These are phyloP conservation scores for Montipora capricornis DNA, from an alignment of 64 coral and sea anemone species.

Conservation along the genomic window DNA sequence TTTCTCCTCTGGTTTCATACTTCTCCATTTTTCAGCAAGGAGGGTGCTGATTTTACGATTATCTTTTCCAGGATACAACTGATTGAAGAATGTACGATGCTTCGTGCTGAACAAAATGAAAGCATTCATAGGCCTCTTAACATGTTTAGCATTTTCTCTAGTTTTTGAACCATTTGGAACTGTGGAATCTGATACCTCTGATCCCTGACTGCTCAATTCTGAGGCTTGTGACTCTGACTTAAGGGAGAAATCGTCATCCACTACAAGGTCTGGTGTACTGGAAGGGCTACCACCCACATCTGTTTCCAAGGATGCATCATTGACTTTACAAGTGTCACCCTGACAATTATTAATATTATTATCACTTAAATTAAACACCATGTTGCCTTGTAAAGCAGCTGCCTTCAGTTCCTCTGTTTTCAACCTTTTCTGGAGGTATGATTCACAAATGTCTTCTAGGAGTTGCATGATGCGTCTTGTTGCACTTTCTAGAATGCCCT, in stretches of 20 bases:
- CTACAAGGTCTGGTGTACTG: conserved; percentile 7
- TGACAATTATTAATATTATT: no score
- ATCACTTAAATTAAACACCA: not conserved
- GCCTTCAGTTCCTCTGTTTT: conserved; percentile 12
- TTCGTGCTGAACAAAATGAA: conserved; percentile 54
- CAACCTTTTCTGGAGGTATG: conserved; percentile 37
- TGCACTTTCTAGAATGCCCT: conserved; percentile 47
- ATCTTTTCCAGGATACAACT: conserved; percentile 54
- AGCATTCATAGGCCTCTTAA: conserved; percentile 78
- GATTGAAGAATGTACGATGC: conserved; percentile 42
- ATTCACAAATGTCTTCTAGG: conserved; percentile 27
- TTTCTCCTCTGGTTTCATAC: conserved; percentile 55
- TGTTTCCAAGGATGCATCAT: not conserved
- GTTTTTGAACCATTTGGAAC: not conserved
- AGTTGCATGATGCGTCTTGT: conserved; percentile 51
- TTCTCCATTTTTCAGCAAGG: conserved; percentile 58
- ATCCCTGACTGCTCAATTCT: conserved; percentile 26
- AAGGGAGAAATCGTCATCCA: not conserved
- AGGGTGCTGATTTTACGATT: conserved; percentile 64
- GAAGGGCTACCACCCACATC: not conserved
- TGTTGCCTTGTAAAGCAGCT: not conserved
- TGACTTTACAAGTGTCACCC: no score
- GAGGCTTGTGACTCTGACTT: not conserved
- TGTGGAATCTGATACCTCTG: not conserved
- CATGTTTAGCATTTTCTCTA: not conserved